Percentiles rank a stretch among this genome's conserved stretches.
phyloP scores from a whole-genome alignment of 2,113 vertebrate genomes.

The Condylura cristata region DNA sequence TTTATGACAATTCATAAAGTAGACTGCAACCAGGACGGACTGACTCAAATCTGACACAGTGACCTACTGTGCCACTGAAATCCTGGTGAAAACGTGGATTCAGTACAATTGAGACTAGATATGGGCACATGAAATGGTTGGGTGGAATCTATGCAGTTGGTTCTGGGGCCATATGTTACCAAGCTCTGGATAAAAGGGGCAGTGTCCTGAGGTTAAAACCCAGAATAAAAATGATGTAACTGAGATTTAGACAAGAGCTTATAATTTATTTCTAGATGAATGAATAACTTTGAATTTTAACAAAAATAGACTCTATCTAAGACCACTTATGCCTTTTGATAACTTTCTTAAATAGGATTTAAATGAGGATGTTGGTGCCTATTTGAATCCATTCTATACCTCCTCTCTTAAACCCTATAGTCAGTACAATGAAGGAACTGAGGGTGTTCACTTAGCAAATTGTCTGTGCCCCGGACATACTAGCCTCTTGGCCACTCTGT shows the following conservation, averaged over 20 bases:
- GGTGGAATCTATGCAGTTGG: background rate
- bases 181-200: background rate
- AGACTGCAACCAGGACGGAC: background rate
- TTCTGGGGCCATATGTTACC: background rate
- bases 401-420: background rate
- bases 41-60: background rate
- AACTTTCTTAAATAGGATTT: background rate
- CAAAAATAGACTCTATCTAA: accelerated
- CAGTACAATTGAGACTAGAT: background rate
- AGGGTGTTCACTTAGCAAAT: too few relatives aligned
- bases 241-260: background rate
- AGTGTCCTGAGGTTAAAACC: background rate
- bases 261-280: background rate
- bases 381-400: background rate
- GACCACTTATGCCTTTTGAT: background rate
- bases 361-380: background rate
- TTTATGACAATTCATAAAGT: background rate
- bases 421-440: background rate
- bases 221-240: background rate
- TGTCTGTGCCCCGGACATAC: background rate
- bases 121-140: too few relatives aligned
- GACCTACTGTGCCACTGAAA: too few relatives aligned
- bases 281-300: background rate
- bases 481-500: background rate
- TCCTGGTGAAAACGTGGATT: background rate